Evolutionary conservation across 2,113 vertebrate species (phyloP), one percentile per base, ranked within the genome.

Genomic region (Lynx canadensis): DNA sequence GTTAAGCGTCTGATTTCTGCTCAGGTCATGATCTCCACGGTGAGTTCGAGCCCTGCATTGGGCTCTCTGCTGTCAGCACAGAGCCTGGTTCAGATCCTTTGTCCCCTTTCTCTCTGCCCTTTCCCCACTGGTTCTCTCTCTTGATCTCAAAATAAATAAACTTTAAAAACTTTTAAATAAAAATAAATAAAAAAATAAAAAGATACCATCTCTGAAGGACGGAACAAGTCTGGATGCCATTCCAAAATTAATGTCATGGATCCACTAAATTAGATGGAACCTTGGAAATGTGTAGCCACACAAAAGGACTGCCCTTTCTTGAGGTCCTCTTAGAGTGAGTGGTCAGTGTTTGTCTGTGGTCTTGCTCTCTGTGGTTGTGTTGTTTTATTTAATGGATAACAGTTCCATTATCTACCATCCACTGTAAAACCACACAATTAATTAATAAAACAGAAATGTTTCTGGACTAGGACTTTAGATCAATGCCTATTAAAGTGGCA

Each of bases 371-470:
- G n/a, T 87, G 57, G 76, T 45, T 12, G 3, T 71, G 13, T 23
- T 93, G 15, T 89, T 94, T 91, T 36, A 50, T 25, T 91, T 95
- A 95, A 92, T 95, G 41, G 29, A 80, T 55, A 91, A 93, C 89
- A 36, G 14, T n/a, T 21, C 55, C 36, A 87, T 95, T 96, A 95
- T 79, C 50, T 23, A 82, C 45, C 57, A 68, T 48, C 50, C 80
- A 90, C 27, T 69, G 18, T 94, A 73, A 73, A 97, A 96, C 81
- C 91, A 82, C 65, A 94, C 48, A 92, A 94, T 91, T 97, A 97
- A 97, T 94, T 97, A 97, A 98, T 95, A 97, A 97, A 96, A 97
- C 9, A 84, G 3, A 69, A 93, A 69, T 69, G 97, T 98, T 91
- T 94, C 21, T 98, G 16, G 60, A 96, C 73, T 82, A 97, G 71